A percentile compares a stretch with the other conserved stretches of the same genome.
These are phyloP conservation scores for Drosophila aff. DNA, from an alignment of 1,140 invertebrate genomes.

Conservation along the genomic window DNA sequence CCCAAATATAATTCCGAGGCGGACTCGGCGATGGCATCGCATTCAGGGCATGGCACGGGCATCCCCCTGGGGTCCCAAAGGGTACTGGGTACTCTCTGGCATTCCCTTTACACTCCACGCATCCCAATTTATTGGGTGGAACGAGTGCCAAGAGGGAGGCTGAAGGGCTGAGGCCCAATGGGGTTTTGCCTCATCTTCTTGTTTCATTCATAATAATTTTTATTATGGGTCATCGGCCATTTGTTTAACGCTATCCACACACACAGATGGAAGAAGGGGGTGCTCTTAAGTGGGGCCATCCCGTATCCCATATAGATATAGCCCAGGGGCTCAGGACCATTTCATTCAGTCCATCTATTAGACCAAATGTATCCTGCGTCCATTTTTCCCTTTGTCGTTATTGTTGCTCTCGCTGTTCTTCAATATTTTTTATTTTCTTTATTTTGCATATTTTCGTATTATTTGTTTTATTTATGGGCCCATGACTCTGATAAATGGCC, in stretches of 20 bases:
- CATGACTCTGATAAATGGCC: slow-evolving; percentile 76
- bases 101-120: slow-evolving; percentile 35
- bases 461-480: slow-evolving; percentile 81
- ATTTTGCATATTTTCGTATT: slow-evolving; percentile 81
- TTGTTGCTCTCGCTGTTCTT: slow-evolving; percentile 14
- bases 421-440: slow-evolving; percentile 62
- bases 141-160: slow-evolving; percentile 3
- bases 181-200: slow-evolving; percentile 73
- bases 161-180: slow-evolving; percentile 48
- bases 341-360: slow-evolving; percentile 79
- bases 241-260: slow-evolving; percentile 72
- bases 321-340: slow-evolving; percentile 52
- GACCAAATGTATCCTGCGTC: slow-evolving; percentile 67
- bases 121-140: slow-evolving; percentile 32
- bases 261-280: slow-evolving; percentile 15
- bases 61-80: slow-evolving; percentile 59
- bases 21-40: slow-evolving; percentile 49
- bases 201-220: slow-evolving; percentile 81
- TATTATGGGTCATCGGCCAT: slow-evolving; percentile 83
- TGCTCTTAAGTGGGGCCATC: slow-evolving; percentile 19
- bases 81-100: slow-evolving; percentile 38
- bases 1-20: slow-evolving; percentile 57
- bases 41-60: slow-evolving; percentile 15
- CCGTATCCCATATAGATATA: slow-evolving; percentile 17
- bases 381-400: slow-evolving; percentile 43